These are phyloP conservation scores for Tretioscincus oriximinensis DNA, from an alignment of 2,113 vertebrate genomes.

Conservation along the genomic window DNA sequence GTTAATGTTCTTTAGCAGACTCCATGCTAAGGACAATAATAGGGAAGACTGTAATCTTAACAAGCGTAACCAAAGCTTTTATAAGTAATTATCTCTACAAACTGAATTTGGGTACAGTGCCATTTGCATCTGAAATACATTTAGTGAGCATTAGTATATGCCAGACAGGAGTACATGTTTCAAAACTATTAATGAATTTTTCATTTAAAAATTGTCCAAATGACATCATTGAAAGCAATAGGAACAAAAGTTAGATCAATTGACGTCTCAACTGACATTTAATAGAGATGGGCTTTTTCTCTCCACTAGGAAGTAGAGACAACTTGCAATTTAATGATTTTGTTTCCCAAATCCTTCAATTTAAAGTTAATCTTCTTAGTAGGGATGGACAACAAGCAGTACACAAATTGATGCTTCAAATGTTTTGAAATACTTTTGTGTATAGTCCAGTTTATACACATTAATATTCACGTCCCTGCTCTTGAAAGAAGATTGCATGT, in stretches of 20 bases:
- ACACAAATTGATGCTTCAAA: too few relatives aligned
- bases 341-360: conserved; percentile 2
- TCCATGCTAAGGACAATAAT: conserved; percentile 24
- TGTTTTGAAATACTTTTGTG: too few relatives aligned
- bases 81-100: conserved; percentile 60
- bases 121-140: conserved; percentile 46
- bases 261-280: conserved; percentile 34
- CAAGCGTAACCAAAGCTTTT: conserved; percentile 57
- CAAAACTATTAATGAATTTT: conserved; percentile 61
- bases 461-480: too few relatives aligned
- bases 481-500: too few relatives aligned
- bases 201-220: conserved; percentile 49
- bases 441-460: too few relatives aligned
- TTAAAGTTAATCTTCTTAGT: background rate
- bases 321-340: background rate
- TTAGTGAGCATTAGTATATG: conserved; percentile 40
- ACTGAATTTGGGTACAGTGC: conserved; percentile 36
- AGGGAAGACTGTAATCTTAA: conserved; percentile 39
- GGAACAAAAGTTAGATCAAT: conserved; percentile 18
- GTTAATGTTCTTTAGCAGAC: conserved; percentile 38
- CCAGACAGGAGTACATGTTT: conserved; percentile 51
- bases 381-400: background rate
- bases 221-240: conserved; percentile 53
- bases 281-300: conserved; percentile 28
- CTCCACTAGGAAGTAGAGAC: background rate